A percentile compares a stretch with the other conserved stretches of the same genome.
Evolutionary conservation across 2,888 invertebrate species (phyloP).

Genomic region (Darwinula stevensoni): DNA sequence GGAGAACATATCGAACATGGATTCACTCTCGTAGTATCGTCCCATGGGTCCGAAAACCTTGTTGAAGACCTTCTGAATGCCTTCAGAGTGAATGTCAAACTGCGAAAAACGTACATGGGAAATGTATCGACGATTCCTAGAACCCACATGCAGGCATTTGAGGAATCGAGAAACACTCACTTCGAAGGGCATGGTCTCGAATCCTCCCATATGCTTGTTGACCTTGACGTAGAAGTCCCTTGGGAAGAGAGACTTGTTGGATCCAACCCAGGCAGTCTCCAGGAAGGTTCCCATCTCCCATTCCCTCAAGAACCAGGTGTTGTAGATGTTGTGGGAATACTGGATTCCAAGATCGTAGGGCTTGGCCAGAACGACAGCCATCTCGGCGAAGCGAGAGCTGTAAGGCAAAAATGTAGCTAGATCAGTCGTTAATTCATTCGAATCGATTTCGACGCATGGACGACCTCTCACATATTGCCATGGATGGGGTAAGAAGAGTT

Average conservation of each 20-base stretch:
- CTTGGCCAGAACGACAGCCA: constrained; percentile 5
- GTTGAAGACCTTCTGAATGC: neutral
- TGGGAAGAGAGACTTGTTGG: constrained; percentile 4
- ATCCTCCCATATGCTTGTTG: neutral
- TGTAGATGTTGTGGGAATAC: constrained; percentile 6
- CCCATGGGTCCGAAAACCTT: neutral
- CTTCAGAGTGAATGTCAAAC: neutral
- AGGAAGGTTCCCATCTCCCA: neutral
- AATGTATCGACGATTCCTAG: no score
- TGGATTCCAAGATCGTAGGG: constrained; percentile 6
- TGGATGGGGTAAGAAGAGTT: constrained; percentile 9
- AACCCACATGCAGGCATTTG: no score
- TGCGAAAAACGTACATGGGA: no score
- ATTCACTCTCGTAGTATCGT: neutral
- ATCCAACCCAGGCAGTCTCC: neutral
- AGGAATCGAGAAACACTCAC: no score
- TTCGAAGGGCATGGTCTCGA: no score
- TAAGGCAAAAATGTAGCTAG: no score
- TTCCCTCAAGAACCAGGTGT: constrained; percentile 3
- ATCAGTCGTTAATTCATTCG: no score
- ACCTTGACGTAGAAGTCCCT: neutral
- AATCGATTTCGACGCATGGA: no score
- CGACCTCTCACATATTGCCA: no score
- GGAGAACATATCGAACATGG: neutral
- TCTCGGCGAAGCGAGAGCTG: constrained; percentile 1